These are phyloP conservation scores for Amniataba percoides DNA, from an alignment of 2,797 vertebrate species.

Conservation along the genomic window DNA sequence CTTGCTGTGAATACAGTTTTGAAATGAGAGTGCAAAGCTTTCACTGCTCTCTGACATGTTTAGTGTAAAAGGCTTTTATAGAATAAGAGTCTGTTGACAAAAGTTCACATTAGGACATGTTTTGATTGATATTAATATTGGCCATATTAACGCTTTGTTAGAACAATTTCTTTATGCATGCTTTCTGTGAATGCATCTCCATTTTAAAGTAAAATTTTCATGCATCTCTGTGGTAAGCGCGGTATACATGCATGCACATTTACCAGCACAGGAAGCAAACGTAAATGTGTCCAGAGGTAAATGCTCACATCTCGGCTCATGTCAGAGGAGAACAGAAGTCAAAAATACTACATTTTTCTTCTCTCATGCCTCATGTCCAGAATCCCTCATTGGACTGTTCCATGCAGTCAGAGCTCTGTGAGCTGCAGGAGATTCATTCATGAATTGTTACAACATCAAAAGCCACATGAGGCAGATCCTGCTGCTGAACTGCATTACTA, in stretches of 20 bases:
- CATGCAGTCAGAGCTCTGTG: conserved; percentile 1
- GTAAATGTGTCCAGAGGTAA: neutral
- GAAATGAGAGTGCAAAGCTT: conserved; percentile 27
- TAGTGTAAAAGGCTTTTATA: conserved; percentile 15
- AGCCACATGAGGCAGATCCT: conserved; percentile 19
- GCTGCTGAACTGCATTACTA: conserved; percentile 19
- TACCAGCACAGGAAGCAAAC: conserved; percentile 4
- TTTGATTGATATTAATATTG: no score
- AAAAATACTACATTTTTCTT: neutral
- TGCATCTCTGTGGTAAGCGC: neutral
- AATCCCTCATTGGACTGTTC: neutral
- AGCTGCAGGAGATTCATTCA: conserved; percentile 4
- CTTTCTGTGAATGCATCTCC: conserved; percentile 24
- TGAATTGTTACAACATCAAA: neutral
- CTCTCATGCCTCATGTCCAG: neutral
- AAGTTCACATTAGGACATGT: conserved; percentile 6
- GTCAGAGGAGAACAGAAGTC: neutral
- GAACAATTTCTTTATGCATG: conserved; percentile 10
- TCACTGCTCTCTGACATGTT: conserved; percentile 8
- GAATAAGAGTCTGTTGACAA: neutral
- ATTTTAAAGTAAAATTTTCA: conserved; percentile 19
- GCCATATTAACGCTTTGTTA: neutral
- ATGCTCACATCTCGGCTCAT: neutral
- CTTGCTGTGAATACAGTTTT: conserved; percentile 13
- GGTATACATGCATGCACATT: conserved; percentile 8